These are phyloP conservation scores for Pyrocoelia pectoralis DNA, from an alignment of 2,888 invertebrate genomes.

Conservation along the genomic window DNA sequence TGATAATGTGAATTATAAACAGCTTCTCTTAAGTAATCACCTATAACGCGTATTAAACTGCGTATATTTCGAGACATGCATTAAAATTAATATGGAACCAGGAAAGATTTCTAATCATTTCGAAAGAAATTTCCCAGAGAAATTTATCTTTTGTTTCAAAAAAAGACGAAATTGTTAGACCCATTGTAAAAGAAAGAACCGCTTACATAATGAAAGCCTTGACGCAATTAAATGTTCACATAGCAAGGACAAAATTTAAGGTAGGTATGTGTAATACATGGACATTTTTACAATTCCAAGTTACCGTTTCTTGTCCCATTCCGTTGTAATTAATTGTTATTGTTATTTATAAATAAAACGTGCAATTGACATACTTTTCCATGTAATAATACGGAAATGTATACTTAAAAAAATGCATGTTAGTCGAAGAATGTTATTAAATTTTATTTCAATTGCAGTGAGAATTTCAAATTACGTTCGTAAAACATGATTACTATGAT, in stretches of 20 bases:
- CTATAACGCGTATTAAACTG: neutral
- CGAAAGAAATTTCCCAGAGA: neutral
- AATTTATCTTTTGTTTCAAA: neutral
- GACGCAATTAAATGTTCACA: neutral
- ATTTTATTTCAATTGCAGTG: no score
- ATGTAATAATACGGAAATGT: neutral
- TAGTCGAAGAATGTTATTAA: no score
- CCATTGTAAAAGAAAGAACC: no score
- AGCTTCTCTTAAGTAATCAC: neutral
- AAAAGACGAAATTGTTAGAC: no score
- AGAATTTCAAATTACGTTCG: no score
- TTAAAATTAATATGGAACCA: neutral
- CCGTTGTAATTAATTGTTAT: conserved; percentile 1
- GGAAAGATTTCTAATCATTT: neutral
- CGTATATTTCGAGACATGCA: neutral
- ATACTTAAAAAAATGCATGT: neutral
- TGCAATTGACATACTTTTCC: neutral
- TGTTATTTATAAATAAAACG: conserved; percentile 6
- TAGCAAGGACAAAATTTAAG: neutral
- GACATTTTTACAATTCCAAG: neutral
- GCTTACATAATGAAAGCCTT: neutral
- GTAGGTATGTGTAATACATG: no score
- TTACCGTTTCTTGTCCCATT: conserved; percentile 1
- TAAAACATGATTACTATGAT: no score
- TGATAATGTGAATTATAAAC: neutral